Evolutionary conservation across 2,797 vertebrate species (phyloP), one percentile per base, ranked within the genome.

Genomic region (Acropternis orthonyx): DNA sequence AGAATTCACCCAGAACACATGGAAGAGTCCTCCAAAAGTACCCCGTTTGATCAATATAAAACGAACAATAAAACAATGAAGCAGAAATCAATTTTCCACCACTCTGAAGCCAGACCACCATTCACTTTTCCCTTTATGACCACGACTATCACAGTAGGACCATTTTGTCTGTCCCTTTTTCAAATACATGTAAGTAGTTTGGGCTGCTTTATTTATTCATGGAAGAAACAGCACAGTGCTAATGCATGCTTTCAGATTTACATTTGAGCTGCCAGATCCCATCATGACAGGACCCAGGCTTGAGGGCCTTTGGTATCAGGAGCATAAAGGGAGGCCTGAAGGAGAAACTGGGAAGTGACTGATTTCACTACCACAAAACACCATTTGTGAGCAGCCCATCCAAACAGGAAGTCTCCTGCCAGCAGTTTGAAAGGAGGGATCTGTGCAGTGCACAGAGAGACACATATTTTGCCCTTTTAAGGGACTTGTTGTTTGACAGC

Each of bases 361-460:
- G 85, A 94, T 86, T 92, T 92, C 65, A 71, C 68, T 62, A 68
- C 68, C 85, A 82, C 85, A 96, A 80, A 93, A 84, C 92, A 95
- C 71, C 52, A 1, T 86, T 85, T 88, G 76, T 34, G 92, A 95
- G 90, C 14, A 0, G 81, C 83, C 74, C 91, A 80, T 95, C 89
- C 94, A 95, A 96, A 96, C 77, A 97, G 96, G 97, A 98, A 97
- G 87, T n/a, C 65, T 96, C 94, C 96, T 96, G 96, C 95, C 94
- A 97, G 95, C 73, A 94, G 58, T 89, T 93, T 97, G 91, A 97
- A 95, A 95, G 89, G 68, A 96, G 86, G 85, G 87, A 94, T 93
- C 95, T 95, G 75, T 73, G 76, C 82, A 88, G 76, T 39, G 49
- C 39, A 58, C 55, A 41, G 55, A 84, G 46, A 7, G 48, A 54